These are phyloP conservation scores for Cettia cetti DNA, from an alignment of 2,113 vertebrate species.

Conservation along the genomic window DNA sequence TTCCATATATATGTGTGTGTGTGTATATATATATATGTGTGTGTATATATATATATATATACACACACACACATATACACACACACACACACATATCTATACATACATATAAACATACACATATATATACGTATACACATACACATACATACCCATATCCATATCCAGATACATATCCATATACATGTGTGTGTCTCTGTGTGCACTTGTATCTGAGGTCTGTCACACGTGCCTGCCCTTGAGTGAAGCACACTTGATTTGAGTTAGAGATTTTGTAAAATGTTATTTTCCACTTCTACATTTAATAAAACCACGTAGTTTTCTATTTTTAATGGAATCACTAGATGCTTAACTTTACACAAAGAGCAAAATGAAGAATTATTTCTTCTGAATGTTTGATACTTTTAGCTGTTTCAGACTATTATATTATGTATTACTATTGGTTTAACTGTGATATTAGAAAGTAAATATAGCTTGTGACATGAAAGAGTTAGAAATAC, in stretches of 20 bases:
- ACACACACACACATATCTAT: no score
- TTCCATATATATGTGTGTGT: rapidly evolving
- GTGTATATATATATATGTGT: no score
- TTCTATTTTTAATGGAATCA: not conserved
- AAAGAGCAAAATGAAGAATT: not conserved
- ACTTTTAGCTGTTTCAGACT: not conserved
- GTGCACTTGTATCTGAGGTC: not conserved
- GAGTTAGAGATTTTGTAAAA: not conserved
- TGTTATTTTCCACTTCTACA: not conserved
- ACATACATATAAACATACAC: rapidly evolving
- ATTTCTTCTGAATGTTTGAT: not conserved
- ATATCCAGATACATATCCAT: no score
- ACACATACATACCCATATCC: no score
- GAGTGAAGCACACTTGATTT: not conserved
- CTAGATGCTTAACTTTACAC: not conserved
- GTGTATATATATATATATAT: no score
- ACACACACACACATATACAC: no score
- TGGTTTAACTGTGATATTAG: not conserved
- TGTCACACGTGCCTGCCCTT: not conserved
- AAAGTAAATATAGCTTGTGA: not conserved
- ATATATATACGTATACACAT: no score
- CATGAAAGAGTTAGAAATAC: not conserved
- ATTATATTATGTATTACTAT: not conserved
- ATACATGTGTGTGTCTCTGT: not conserved
- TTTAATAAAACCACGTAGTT: not conserved